Conservation (phyloP, 2,888 invertebrate genomes). For the Sisyra nigra region DNA sequence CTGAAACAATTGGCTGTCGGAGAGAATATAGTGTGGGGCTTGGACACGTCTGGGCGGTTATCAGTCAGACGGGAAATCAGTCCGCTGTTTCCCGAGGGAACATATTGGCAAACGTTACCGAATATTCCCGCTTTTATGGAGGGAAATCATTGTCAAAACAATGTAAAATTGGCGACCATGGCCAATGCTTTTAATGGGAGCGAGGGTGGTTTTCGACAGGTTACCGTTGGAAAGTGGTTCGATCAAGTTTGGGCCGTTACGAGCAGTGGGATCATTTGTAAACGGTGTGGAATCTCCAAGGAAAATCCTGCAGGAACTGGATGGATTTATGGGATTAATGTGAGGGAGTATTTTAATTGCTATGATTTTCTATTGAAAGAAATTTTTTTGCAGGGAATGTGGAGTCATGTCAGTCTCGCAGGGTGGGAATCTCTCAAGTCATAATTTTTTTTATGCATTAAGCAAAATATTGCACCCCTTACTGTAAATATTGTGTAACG, state of each 20-base stretch:
- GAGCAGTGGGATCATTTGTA: slow-evolving; percentile 48
- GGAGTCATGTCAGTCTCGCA: too few species aligned
- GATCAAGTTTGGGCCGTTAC: slow-evolving; percentile 64
- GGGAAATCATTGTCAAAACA: background rate
- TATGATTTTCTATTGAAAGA: too few species aligned
- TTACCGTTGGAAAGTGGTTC: slow-evolving; percentile 46
- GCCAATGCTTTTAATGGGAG: background rate
- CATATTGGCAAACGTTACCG: slow-evolving; percentile 61
- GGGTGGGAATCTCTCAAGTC: too few species aligned
- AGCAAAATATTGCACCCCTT: too few species aligned
- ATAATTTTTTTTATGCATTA: too few species aligned
- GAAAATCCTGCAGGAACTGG: slow-evolving; percentile 58
- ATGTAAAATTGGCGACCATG: background rate
- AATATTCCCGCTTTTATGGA: slow-evolving; percentile 27
- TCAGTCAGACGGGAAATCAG: slow-evolving; percentile 67
- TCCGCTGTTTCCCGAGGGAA: slow-evolving; percentile 61
- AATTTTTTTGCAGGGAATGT: too few species aligned
- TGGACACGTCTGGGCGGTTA: slow-evolving; percentile 55
- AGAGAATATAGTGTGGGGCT: slow-evolving; percentile 58
- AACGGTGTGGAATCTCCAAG: slow-evolving; percentile 56
- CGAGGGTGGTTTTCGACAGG: slow-evolving; percentile 43
- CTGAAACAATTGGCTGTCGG: slow-evolving; percentile 65
- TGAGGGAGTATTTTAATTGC: too few species aligned
- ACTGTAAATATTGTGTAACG: too few species aligned
- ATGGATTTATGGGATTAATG: slow-evolving; percentile 57